phyloP scores from a whole-genome alignment of 2,888 invertebrate genomes.

The Lacanobia oleracea region DNA sequence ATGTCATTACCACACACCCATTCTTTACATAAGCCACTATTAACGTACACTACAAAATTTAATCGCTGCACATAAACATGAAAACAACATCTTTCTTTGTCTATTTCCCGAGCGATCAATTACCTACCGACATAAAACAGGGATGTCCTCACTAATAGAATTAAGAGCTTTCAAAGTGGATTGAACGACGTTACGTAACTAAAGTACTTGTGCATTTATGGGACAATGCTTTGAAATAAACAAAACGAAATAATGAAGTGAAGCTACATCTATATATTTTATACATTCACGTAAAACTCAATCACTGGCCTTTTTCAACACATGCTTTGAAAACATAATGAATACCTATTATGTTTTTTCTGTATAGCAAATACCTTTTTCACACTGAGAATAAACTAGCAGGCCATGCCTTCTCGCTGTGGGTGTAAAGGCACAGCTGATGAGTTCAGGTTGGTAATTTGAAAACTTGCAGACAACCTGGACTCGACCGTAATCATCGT shows the following conservation, averaged over 20 bases:
- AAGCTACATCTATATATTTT: constrained; percentile 16
- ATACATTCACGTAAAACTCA: not conserved
- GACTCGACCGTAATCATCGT: not conserved
- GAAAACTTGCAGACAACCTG: not conserved
- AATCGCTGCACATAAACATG: constrained; percentile 18
- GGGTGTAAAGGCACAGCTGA: not conserved
- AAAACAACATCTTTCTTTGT: constrained; percentile 32
- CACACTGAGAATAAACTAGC: not conserved
- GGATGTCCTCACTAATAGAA: constrained; percentile 58
- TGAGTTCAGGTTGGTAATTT: not conserved
- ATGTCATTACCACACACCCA: not conserved
- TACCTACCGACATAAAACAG: constrained; percentile 50
- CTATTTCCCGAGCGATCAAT: constrained; percentile 49
- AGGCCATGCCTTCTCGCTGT: too few relatives aligned
- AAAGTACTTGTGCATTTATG: constrained; percentile 14
- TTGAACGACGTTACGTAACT: constrained; percentile 41
- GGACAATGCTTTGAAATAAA: constrained; percentile 11
- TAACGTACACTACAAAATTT: constrained; percentile 8
- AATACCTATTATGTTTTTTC: not conserved
- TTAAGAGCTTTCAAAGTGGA: constrained; percentile 59
- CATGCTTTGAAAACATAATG: constrained; percentile 18
- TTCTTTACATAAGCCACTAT: constrained; percentile 6
- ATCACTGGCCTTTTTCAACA: constrained; percentile 11
- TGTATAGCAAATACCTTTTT: not conserved
- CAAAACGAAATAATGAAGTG: constrained; percentile 30